These are phyloP conservation scores for Periparus ater DNA, from an alignment of 2,797 vertebrate genomes.

Conservation along the genomic window DNA sequence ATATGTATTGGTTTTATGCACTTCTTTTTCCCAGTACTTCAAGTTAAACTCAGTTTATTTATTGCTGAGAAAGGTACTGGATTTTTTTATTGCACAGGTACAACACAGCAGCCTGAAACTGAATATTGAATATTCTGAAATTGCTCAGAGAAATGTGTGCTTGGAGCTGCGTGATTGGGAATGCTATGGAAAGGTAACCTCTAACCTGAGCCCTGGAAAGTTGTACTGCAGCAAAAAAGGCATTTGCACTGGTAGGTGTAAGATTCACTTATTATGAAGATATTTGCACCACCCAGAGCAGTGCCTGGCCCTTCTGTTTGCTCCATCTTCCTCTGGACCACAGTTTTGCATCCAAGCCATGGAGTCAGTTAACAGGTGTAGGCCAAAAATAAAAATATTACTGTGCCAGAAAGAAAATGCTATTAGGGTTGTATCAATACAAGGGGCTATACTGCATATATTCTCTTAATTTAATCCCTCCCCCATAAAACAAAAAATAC, in stretches of 20 bases:
- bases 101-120: not conserved
- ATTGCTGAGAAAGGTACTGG: not conserved
- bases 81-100: not conserved
- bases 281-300: not conserved
- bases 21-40: not conserved
- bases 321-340: not conserved
- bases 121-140: not conserved
- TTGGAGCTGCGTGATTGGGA: not conserved
- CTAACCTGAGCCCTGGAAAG: not conserved
- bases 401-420: not conserved
- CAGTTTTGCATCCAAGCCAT: not conserved
- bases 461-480: not conserved
- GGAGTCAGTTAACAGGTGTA: not conserved
- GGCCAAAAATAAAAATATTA: not conserved
- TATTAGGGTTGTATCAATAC: not conserved
- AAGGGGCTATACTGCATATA: not conserved
- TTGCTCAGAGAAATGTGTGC: not conserved
- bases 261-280: not conserved
- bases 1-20: not conserved
- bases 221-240: not conserved
- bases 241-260: not conserved
- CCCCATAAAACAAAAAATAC: not conserved
- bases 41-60: not conserved
- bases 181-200: not conserved
- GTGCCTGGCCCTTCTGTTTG: not conserved